Conservation (phyloP, 2,888 invertebrate genomes). For the Rhagonycha lutea region DNA sequence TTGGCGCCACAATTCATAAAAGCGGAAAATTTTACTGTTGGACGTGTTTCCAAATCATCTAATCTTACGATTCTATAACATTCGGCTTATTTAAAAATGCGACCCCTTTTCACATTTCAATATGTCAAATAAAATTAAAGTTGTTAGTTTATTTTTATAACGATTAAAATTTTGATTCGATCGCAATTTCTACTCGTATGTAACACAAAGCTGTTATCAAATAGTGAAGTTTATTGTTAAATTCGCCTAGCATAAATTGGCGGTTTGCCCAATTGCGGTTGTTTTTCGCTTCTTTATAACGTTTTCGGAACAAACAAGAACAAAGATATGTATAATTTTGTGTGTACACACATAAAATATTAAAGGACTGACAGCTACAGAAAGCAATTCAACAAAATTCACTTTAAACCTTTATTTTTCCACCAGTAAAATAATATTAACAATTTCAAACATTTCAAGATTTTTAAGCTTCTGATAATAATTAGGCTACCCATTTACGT, state of each 20-base stretch:
- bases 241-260: slow-evolving; percentile 4
- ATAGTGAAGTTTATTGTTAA: background rate
- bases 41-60: background rate
- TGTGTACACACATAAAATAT: background rate
- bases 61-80: background rate
- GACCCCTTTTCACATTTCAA: background rate
- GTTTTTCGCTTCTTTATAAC: slow-evolving; percentile 5
- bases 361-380: background rate
- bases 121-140: background rate
- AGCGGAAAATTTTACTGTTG: background rate
- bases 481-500: background rate
- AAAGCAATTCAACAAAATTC: background rate
- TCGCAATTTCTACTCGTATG: background rate
- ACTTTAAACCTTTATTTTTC: background rate
- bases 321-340: slow-evolving; percentile 12
- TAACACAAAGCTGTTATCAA: background rate
- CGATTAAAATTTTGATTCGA: background rate
- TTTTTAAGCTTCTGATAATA: background rate
- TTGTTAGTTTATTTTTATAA: background rate
- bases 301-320: slow-evolving; percentile 13
- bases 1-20: background rate
- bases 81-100: background rate
- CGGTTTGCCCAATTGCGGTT: slow-evolving; percentile 14
- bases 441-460: background rate
- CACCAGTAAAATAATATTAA: background rate